phyloP scores from a whole-genome alignment of 1,140 invertebrate species.

The Bombus affinis region DNA sequence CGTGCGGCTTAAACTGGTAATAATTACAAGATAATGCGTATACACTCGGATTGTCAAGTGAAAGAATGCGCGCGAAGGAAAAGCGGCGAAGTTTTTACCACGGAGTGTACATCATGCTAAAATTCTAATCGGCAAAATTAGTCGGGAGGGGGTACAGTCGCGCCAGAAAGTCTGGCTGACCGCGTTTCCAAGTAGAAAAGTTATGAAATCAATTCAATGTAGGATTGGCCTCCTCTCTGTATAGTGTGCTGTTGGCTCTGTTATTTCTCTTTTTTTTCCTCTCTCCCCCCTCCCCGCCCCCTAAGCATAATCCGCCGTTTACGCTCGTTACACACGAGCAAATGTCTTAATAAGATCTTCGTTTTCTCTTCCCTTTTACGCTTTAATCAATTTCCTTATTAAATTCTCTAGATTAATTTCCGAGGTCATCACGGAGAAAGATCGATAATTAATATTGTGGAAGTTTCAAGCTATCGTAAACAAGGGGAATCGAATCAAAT shows the following conservation, averaged over 20 bases:
- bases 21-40: conserved; percentile 41
- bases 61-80: neutral
- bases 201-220: conserved; percentile 77
- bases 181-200: conserved; percentile 75
- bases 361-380: neutral
- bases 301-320: neutral
- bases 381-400: conserved; percentile 25
- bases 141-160: conserved; percentile 71
- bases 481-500: conserved; percentile 33
- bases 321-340: neutral
- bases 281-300: neutral
- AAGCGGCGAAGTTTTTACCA: conserved; percentile 34
- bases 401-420: conserved; percentile 24
- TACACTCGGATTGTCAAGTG: neutral
- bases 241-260: neutral
- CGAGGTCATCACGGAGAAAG: neutral
- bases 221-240: conserved; percentile 25
- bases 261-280: conserved; percentile 4
- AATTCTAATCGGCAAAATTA: conserved; percentile 80
- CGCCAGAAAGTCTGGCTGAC: conserved; percentile 71
- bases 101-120: conserved; percentile 72
- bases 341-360: conserved; percentile 8
- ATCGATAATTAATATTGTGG: conserved; percentile 38
- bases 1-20: conserved; percentile 17
- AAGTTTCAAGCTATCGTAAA: conserved; percentile 40